These are phyloP conservation scores for Muscicapa striata DNA, from an alignment of 2,797 vertebrate species.

Conservation along the genomic window DNA sequence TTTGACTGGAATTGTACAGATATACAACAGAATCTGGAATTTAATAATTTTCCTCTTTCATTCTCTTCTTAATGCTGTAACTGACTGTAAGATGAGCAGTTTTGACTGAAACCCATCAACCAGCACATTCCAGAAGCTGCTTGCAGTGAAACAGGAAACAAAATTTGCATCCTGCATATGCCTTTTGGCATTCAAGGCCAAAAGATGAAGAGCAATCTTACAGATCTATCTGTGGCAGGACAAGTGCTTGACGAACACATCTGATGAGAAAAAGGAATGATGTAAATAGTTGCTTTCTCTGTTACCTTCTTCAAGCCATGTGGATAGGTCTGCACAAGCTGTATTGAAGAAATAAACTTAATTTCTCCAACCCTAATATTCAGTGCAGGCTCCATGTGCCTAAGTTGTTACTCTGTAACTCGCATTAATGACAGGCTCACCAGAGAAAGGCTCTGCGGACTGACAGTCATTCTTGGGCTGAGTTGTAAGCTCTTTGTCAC, in stretches of 20 bases:
- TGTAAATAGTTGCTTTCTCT: not conserved
- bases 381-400: rapidly evolving
- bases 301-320: not conserved
- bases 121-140: not conserved
- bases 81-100: not conserved
- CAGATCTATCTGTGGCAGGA: not conserved
- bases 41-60: not conserved
- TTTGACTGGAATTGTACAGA: not conserved
- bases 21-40: not conserved
- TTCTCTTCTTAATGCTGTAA: not conserved
- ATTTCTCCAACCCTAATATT: not conserved
- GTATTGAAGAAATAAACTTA: not conserved
- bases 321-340: not conserved
- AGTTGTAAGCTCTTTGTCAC: not conserved
- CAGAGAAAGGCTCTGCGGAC: not conserved
- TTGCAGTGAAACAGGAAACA: not conserved
- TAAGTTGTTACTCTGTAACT: not conserved
- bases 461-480: not conserved
- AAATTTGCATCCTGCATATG: not conserved
- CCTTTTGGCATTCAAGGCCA: not conserved
- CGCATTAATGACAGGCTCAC: rapidly evolving
- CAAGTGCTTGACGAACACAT: not conserved
- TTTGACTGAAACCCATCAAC: not conserved
- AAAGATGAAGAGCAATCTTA: not conserved
- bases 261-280: not conserved